Evolutionary conservation across 2,888 invertebrate genomes (phyloP).

Genomic region (Sinotaia quadrata): DNA sequence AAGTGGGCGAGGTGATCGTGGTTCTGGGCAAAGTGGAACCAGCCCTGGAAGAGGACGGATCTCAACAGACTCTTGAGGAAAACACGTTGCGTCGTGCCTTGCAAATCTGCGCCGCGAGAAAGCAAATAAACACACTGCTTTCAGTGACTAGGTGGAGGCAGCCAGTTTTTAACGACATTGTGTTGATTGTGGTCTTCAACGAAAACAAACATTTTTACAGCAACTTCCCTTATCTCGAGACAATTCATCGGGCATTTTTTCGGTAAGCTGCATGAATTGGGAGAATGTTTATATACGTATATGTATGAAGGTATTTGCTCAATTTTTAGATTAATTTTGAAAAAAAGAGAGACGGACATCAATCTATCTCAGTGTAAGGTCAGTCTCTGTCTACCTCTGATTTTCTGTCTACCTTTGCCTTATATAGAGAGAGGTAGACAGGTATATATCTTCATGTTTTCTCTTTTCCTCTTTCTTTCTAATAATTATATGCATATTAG

Average conservation of each 20-base stretch:
- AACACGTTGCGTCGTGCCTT: not conserved
- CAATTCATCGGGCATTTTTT: conserved; percentile 5
- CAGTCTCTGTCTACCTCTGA: too few relatives aligned
- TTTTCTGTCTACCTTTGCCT: too few relatives aligned
- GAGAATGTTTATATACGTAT: too few relatives aligned
- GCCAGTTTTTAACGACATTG: not conserved
- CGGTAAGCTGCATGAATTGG: not conserved
- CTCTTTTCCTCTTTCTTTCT: too few relatives aligned
- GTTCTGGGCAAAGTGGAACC: not conserved
- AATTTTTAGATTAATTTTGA: too few relatives aligned
- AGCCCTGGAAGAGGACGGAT: not conserved
- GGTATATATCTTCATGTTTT: too few relatives aligned
- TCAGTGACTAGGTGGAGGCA: not conserved
- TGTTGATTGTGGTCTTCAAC: conserved; percentile 6
- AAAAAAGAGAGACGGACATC: too few relatives aligned
- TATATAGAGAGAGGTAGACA: too few relatives aligned
- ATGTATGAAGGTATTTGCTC: too few relatives aligned
- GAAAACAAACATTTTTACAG: not conserved
- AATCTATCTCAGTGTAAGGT: too few relatives aligned
- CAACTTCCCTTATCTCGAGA: conserved; percentile 3
- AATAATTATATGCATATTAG: too few relatives aligned
- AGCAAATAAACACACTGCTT: too few relatives aligned
- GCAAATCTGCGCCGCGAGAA: not conserved
- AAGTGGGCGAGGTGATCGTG: not conserved
- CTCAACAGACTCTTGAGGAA: not conserved